These are phyloP conservation scores for Rhabdomys dilectus DNA, from an alignment of 2,113 vertebrate genomes.

Conservation along the genomic window DNA sequence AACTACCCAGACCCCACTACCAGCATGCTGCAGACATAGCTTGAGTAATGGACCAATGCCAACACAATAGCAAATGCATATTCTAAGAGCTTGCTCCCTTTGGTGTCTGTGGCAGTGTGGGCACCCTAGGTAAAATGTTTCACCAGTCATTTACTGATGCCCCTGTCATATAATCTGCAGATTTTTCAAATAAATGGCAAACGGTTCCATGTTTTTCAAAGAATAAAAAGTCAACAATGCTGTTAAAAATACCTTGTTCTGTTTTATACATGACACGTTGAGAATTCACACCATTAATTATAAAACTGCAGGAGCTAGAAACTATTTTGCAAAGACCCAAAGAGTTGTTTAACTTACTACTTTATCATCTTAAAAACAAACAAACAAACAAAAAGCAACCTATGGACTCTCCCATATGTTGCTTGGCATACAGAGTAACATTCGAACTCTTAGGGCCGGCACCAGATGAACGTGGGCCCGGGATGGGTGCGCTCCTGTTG, in stretches of 20 bases:
- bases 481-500: background rate
- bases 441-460: background rate
- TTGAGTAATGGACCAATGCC: background rate
- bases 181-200: conserved; percentile 43
- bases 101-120: background rate
- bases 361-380: background rate
- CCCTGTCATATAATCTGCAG: background rate
- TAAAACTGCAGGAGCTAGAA: background rate
- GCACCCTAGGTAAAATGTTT: background rate
- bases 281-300: background rate
- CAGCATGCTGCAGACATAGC: background rate
- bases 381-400: background rate
- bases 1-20: background rate
- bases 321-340: background rate
- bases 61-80: background rate
- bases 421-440: background rate
- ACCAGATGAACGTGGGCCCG: background rate
- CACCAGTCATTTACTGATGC: background rate
- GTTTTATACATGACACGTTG: background rate
- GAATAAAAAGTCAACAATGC: background rate
- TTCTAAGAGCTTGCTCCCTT: background rate
- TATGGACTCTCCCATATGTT: background rate
- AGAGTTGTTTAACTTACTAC: background rate
- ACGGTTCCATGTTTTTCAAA: conserved; percentile 2
- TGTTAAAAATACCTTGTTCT: conserved; percentile 27